Base-by-base conservation (phyloP, 2,888 invertebrate species). In the Muschampia plurimacula region DNA sequence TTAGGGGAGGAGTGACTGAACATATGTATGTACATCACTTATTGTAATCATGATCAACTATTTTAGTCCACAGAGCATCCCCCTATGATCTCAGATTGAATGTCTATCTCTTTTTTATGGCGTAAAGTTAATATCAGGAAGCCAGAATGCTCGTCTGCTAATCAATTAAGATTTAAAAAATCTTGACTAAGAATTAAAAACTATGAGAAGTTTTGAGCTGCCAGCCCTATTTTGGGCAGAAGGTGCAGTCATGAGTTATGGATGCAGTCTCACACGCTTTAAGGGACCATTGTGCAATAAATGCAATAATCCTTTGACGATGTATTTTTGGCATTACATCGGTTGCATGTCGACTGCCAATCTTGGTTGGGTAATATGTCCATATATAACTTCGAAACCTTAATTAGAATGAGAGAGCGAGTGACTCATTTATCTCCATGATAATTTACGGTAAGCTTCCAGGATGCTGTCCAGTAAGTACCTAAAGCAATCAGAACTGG, bases 251-350 rank as follows among this genome's bases (percentile, higher is more conserved):
- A 62, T 67, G 41, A 72, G 60, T 72, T 66, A 72, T 72, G 71
- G 65, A 67, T 68, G 71, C 69, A 57, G 64, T 60, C 28, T 71
- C 55, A 67, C 39, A 72, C 46, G 73, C 63, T 32, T 74, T 52
- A 66, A 65, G 28, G 67, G 65, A 64, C 22, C 39, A 62, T 69
- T 73, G 65, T 32, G 76, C 69, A 76, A 74, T 64, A 76, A 71
- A 57, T 32, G 76, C 72, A 76, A 73, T 64, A 76, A 71, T 62
- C 67, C 62, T 67, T 66, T 73, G 65, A 72, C 55, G 63, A 66
- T 74, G 65, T 72, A 67, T 72, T 72, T 72, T 72, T 63, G 67
- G 60, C 32, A 55, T 15, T 62, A 28, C 55, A n/a, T 67, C 52
- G 39, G 57, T 15, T 28, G 55, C 62, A 63, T 67, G 55, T 62